Base-by-base conservation (phyloP, 2,888 invertebrate species). In the Sceliomorpha sp. region DNA sequence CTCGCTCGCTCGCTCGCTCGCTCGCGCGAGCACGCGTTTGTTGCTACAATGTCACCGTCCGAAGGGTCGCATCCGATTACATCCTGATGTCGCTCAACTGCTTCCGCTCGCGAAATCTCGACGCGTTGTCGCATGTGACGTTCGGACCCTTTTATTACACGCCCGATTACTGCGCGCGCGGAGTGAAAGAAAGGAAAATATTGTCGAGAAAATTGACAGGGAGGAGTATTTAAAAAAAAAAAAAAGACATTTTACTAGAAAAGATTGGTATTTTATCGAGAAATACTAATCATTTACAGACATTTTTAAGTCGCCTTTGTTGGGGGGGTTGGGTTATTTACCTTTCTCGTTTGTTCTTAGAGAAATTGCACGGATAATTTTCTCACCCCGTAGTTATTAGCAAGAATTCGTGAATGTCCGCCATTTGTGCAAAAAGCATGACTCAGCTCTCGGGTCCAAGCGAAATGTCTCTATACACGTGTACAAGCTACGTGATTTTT, bases 401-500 rank as follows among this genome's bases (percentile, higher is more conserved):
- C n/a, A n/a, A n/a, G n/a, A 64, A 62, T 60, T 66, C 56, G 70
- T 70, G 60, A 60, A 66, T 66, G 66, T 62, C 50, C 40, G 59
- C 55, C 70, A 55, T 56, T 56, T 55, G 55, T 62, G 20, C 42
- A 45, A 48, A 31, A 32, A 56, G 56, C 60, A 64, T 64, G 70
- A 70, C 70, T 70, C 70, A 70, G 50, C 66, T 66, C 66, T 66
- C 55, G 7, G 64, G 48, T 56, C 56, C 64, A 37, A 20, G 64
- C 59, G 51, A 70, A 60, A 70, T 58, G 53, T 70, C 64, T 60
- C 64, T 60, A 56, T 62, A 66, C 70, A 66, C 64, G 66, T 60
- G 60, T 62, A 60, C 27, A 51, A 70, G 73, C 53, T 74, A 73
- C 75, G 78, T 76, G 77, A 77, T 79, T 78, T 78, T 77, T 72